These are phyloP conservation scores for Andricus grossulariae DNA, from an alignment of 1,140 invertebrate species.

Conservation along the genomic window DNA sequence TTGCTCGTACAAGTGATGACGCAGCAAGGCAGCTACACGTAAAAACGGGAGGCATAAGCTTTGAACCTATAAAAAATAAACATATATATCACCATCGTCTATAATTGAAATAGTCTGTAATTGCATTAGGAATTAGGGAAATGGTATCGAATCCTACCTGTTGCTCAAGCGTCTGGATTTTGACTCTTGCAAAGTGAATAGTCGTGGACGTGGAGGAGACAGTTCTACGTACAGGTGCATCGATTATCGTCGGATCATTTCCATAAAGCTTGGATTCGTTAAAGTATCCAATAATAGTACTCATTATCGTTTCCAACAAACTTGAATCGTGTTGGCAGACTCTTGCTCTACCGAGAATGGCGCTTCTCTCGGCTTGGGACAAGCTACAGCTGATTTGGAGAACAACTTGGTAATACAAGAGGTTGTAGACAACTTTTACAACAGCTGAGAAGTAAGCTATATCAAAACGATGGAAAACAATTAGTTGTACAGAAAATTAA, in stretches of 20 bases:
- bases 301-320: conserved; percentile 62
- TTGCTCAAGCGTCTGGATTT: conserved; percentile 60
- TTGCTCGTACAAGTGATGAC: conserved; percentile 90
- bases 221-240: conserved; percentile 45
- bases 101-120: neutral
- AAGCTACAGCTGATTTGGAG: conserved; percentile 83
- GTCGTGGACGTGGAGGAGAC: conserved; percentile 46
- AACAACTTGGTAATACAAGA: conserved; percentile 92
- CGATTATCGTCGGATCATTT: conserved; percentile 44
- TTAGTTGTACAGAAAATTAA: conserved; percentile 8
- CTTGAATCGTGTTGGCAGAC: conserved; percentile 40
- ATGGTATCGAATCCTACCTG: conserved; percentile 47
- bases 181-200: conserved; percentile 48
- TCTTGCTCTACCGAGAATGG: conserved; percentile 60
- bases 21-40: conserved; percentile 87
- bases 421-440: conserved; percentile 90
- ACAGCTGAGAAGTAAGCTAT: conserved; percentile 92
- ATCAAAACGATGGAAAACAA: conserved; percentile 59
- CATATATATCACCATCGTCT: neutral
- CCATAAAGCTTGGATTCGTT: conserved; percentile 65
- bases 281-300: conserved; percentile 70
- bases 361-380: conserved; percentile 72
- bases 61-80: conserved; percentile 79
- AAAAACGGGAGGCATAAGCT: conserved; percentile 89
- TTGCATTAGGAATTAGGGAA: too few species aligned